Percentiles rank a stretch among this genome's conserved stretches.
Conservation (phyloP, 23 tunicate species). For the Ciona savignyi region DNA sequence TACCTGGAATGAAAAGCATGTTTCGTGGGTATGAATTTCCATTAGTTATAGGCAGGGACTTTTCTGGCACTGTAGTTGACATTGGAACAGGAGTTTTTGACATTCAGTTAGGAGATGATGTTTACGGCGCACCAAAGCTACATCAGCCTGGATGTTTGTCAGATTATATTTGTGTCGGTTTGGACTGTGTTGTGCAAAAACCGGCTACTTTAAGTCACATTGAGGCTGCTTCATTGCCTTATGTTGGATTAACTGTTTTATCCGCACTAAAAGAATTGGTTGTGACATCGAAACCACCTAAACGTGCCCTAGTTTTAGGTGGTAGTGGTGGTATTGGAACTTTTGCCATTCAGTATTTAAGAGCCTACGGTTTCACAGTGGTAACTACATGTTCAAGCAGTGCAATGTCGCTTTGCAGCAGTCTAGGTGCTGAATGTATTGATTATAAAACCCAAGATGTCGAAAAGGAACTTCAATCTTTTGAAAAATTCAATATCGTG, state of each 20-base stretch:
- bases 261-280: slow-evolving; percentile 37
- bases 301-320: slow-evolving; percentile 55
- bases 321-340: slow-evolving; percentile 88
- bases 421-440: slow-evolving; percentile 62
- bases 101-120: too few relatives aligned
- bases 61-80: slow-evolving; percentile 96
- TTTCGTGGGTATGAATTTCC: slow-evolving; percentile 55
- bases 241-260: slow-evolving; percentile 56
- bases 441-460: slow-evolving; percentile 58
- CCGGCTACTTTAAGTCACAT: slow-evolving; percentile 77
- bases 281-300: slow-evolving; percentile 11
- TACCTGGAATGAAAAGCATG: background rate
- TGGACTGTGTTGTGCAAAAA: too few relatives aligned
- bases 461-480: background rate
- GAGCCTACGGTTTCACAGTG: too few relatives aligned
- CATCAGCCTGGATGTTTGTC: too few relatives aligned
- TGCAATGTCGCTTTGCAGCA: slow-evolving; percentile 30
- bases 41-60: slow-evolving; percentile 73
- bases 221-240: slow-evolving; percentile 85
- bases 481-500: slow-evolving; percentile 18
- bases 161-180: too few relatives aligned
- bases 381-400: slow-evolving; percentile 51
- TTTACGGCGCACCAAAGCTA: too few relatives aligned
- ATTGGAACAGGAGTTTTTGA: too few relatives aligned
- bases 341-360: slow-evolving; percentile 90